These are phyloP conservation scores for Troides aeacus DNA, from an alignment of 2,888 invertebrate species.

Conservation along the genomic window DNA sequence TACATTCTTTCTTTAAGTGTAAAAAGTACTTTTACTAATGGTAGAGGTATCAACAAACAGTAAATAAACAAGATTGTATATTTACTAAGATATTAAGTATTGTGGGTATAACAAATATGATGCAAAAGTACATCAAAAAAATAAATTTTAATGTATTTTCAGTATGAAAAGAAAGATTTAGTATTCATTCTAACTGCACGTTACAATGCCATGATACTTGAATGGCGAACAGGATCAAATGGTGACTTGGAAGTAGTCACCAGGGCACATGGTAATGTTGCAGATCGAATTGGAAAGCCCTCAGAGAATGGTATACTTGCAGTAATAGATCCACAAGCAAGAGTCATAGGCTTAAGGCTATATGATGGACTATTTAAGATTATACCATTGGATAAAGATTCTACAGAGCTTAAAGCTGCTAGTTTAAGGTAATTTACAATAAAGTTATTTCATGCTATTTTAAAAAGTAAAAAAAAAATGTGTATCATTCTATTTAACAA, in stretches of 20 bases:
- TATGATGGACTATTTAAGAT: conserved; percentile 99
- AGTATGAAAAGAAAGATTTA: conserved; percentile 95
- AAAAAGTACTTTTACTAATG: no score
- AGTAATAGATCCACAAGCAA: conserved; percentile 96
- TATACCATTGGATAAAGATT: conserved; percentile 96
- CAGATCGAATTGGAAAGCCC: conserved; percentile 95
- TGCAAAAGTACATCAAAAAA: background rate
- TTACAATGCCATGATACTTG: conserved; percentile 98
- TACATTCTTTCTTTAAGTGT: no score
- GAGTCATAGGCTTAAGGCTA: conserved; percentile 95
- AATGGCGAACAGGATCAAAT: conserved; percentile 86
- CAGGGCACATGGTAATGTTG: conserved; percentile 97
- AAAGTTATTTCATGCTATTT: background rate
- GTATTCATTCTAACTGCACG: conserved; percentile 96
- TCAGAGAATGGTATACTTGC: conserved; percentile 98
- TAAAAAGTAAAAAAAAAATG: no score
- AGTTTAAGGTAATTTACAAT: conserved; percentile 81
- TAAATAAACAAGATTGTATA: no score
- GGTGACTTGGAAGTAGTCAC: conserved; percentile 96
- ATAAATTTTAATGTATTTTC: conserved; percentile 43
- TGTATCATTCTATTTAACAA: no score
- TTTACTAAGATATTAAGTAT: no score
- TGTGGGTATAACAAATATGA: no score
- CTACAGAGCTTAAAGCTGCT: conserved; percentile 95
- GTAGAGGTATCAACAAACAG: no score